Conservation (phyloP, 2,888 invertebrate genomes). For the Rhamnusium bicolor region DNA sequence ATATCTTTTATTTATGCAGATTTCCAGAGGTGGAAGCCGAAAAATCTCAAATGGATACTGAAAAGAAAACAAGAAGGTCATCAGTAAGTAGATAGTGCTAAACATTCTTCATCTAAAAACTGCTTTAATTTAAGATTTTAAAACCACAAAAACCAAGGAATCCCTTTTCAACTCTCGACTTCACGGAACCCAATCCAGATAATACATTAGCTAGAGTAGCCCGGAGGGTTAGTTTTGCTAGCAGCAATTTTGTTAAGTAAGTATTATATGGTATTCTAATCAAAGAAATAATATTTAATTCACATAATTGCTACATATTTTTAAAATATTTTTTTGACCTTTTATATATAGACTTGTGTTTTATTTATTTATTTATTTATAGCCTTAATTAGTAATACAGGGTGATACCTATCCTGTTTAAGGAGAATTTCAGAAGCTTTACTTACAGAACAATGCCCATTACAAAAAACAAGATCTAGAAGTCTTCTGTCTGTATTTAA, state of each 20-base stretch:
- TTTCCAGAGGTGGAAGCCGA: slow-evolving; percentile 2
- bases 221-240: slow-evolving; percentile 64
- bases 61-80: slow-evolving; percentile 16
- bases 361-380: no score
- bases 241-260: slow-evolving; percentile 62
- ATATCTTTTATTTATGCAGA: slow-evolving; percentile 2
- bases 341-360: no score
- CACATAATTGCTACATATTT: no score
- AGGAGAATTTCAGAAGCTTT: no score
- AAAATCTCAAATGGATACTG: not conserved
- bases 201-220: slow-evolving; percentile 42
- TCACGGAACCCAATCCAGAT: slow-evolving; percentile 48
- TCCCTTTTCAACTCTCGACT: slow-evolving; percentile 54
- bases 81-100: slow-evolving; percentile 8
- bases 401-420: no score
- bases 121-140: slow-evolving; percentile 50
- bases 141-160: slow-evolving; percentile 55
- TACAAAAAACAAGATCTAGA: no score
- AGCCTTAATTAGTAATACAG: no score
- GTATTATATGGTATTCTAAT: no score
- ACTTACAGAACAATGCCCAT: no score
- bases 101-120: not conserved
- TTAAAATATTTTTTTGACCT: no score
- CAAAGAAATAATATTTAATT: no score
- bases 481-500: no score